A percentile compares a stretch with the other conserved stretches of the same genome.
These are phyloP conservation scores for Trachythela sp. DNA, from an alignment of 64 coral and sea anemone species.

Conservation along the genomic window DNA sequence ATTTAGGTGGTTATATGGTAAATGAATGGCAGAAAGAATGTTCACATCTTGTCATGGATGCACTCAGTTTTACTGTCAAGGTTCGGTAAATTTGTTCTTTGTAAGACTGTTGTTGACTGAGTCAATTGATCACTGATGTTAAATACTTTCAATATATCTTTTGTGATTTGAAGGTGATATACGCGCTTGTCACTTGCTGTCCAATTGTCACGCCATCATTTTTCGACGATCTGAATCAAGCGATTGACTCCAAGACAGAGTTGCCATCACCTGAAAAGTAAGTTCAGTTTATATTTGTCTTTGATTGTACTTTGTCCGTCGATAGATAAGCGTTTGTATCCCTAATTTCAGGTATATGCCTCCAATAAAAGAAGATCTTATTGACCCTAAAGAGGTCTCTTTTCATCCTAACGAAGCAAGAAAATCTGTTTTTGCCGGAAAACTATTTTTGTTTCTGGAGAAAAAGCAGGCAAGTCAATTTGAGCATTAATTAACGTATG, in stretches of 20 bases:
- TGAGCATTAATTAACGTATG: not conserved
- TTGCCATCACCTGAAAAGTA: conserved; percentile 7
- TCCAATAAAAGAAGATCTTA: conserved; percentile 11
- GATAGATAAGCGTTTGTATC: not conserved
- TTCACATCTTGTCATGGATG: not conserved
- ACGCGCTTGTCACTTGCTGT: not conserved
- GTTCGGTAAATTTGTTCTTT: not conserved
- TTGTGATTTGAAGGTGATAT: not conserved
- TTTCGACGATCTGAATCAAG: not conserved
- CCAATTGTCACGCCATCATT: not conserved
- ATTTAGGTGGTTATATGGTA: conserved; percentile 1
- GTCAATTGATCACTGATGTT: too few species aligned
- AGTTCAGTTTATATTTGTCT: not conserved
- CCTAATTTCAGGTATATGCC: not conserved
- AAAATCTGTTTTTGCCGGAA: conserved; percentile 2
- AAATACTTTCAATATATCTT: too few species aligned
- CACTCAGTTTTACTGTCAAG: conserved; percentile 6
- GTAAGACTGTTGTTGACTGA: not conserved
- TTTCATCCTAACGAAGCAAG: not conserved
- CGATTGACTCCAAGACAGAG: not conserved
- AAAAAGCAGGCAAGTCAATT: conserved; percentile 72
- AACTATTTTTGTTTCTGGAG: conserved; percentile 69
- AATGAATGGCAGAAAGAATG: conserved; percentile 21
- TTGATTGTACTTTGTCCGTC: not conserved
- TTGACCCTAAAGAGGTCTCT: not conserved